Conservation (phyloP, 2,113 vertebrate genomes). For the Boulengeromyrus knoepffleri region DNA sequence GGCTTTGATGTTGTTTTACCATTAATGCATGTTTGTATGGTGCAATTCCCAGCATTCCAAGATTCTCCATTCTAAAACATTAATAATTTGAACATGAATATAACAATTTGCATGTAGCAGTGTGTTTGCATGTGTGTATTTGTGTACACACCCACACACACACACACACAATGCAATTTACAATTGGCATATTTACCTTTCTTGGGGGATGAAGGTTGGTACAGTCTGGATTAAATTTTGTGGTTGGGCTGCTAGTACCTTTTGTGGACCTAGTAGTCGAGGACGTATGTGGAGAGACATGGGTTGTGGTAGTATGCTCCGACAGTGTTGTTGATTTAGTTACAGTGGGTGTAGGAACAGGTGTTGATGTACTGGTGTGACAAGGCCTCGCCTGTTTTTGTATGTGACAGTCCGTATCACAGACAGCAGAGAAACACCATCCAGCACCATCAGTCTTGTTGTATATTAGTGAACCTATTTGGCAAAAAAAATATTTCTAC, state of each 20-base stretch:
- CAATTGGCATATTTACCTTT: slow-evolving; percentile 41
- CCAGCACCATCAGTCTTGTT: slow-evolving; percentile 54
- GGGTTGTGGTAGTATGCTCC: background rate
- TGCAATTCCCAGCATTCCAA: slow-evolving; percentile 66
- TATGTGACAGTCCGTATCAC: slow-evolving; percentile 55
- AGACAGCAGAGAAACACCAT: slow-evolving; percentile 61
- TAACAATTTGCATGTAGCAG: background rate
- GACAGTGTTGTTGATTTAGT: background rate
- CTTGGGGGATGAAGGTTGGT: slow-evolving; percentile 35
- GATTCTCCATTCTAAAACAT: slow-evolving; percentile 62
- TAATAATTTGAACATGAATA: slow-evolving; percentile 10
- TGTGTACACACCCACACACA: background rate
- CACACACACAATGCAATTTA: background rate
- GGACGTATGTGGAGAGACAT: background rate
- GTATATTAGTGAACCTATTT: slow-evolving; percentile 65
- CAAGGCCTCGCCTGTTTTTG: slow-evolving; percentile 36
- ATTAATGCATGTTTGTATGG: slow-evolving; percentile 61
- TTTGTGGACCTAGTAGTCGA: background rate
- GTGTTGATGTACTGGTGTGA: slow-evolving; percentile 11
- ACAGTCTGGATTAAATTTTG: slow-evolving; percentile 40
- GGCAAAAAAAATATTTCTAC: background rate
- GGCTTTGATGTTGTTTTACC: slow-evolving; percentile 42
- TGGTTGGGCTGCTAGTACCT: background rate
- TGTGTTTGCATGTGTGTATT: background rate
- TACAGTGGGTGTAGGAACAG: accelerated